Base-by-base conservation (phyloP, 2,888 invertebrate genomes). In the Hecatera dysodea region DNA sequence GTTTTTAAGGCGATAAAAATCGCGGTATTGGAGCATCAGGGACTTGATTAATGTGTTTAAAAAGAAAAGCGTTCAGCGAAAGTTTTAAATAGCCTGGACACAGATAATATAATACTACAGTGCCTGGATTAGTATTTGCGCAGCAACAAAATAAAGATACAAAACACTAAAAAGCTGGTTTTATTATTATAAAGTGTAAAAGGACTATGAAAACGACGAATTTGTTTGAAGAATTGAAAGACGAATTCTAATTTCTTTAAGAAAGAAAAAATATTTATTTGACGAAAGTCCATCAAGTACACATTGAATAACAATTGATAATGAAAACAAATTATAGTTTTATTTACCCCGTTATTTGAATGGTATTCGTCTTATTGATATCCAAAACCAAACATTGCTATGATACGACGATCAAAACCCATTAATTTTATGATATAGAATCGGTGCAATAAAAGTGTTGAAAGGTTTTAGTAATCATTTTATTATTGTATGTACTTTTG, bases 351-450 rank as follows among this genome's bases (percentile, higher is more conserved):
- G 22, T 63, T 8, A 55, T 56, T 56, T 67, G 22, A 22, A 57
- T n/a, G 11, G 24, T 42, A 52, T 36, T 27, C 22, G 22, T 79
- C 36, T 55, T 80, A 64, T 44, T 69, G 15, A 59, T 55, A 62
- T 59, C 33, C 44, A 33, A 60, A 74, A 57, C 44, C 52, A 55
- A 70, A 81, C 67, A 82, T 48, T 70, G 36, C 44, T 46, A 33
- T 64, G 39, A 63, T 65, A 63, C 42, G 39, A 50, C 72, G 42
- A 70, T 70, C 72, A 65, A 67, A 75, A 66, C 53, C 19, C 66
- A 82, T 73, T 67, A 65, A 65, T 53, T 82, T 82, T 74, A 74
- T 33, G 82, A 66, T 68, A 55, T 42, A 64, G 33, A 60, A 62
- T 24, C 39, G 15, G 24, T 60, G 67, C 39, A 77, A 73, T 80